Conservation (phyloP, 2,797 vertebrate genomes). For the Hipposideros larvatus region DNA sequence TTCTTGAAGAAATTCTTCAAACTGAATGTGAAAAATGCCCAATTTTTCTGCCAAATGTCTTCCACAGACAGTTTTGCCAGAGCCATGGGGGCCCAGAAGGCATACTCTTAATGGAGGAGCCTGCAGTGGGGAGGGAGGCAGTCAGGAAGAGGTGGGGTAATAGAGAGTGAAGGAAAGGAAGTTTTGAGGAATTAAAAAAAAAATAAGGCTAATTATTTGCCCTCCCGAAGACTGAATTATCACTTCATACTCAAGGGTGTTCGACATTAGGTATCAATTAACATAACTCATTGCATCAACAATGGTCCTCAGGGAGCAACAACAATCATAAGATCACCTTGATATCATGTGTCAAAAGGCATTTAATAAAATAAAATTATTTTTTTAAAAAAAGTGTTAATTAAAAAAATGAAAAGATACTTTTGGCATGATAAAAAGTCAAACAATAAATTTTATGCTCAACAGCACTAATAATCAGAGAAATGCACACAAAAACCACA, state of each 20-base stretch:
- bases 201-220: not conserved
- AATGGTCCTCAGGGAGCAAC: not conserved
- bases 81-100: constrained; percentile 92
- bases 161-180: not conserved
- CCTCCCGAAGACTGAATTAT: not conserved
- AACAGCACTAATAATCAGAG: too few relatives aligned
- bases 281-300: not conserved
- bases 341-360: not conserved
- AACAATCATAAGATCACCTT: not conserved
- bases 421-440: not conserved
- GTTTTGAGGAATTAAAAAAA: not conserved
- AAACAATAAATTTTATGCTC: not conserved
- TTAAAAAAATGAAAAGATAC: constrained; percentile 17
- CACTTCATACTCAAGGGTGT: not conserved
- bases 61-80: constrained; percentile 93
- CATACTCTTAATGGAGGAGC: constrained; percentile 93
- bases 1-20: constrained; percentile 95
- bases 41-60: constrained; percentile 92
- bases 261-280: not conserved
- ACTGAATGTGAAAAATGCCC: constrained; percentile 96
- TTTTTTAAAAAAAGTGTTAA: not conserved
- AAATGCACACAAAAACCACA: too few relatives aligned
- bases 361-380: constrained; percentile 44
- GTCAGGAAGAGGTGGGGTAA: not conserved
- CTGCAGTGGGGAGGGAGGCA: constrained; percentile 82